Evolutionary conservation across 1,140 invertebrate species (phyloP), one percentile per base, ranked within the genome.

Genomic region (Drosophila parabipectinata): DNA sequence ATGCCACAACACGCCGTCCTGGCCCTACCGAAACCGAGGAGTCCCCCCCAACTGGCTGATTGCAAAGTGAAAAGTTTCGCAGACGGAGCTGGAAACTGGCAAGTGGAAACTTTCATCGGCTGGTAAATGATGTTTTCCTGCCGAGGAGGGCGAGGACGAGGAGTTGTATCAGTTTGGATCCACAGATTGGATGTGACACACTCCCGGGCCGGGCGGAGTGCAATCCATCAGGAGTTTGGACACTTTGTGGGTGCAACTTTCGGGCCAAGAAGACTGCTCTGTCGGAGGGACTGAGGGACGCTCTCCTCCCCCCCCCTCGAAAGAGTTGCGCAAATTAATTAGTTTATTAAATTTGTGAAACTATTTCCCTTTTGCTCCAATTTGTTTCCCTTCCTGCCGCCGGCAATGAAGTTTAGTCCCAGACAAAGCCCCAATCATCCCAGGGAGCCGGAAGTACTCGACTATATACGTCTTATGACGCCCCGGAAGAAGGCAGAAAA

Each of bases 1-100:
- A 81, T 82, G 81, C 74, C 78, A 48, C 73, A 81, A 81, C 77
- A 77, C 74, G 78, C 78, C 60, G 45, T 15, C 15, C 15, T 15
- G 58, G 67, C 45, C 61, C 59, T 58, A 47, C 39, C 12, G n/a
- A 14, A 8, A 1, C 12, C 4, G 4, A 5, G 14, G 5, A 5
- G n/a, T 14, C 4, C 12, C 9, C 12, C 39, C 39, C 14, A 41
- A 15, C 14, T 44, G 41, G 41, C 14, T 44, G 41, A 44, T 64
- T 41, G 28, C 44, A 21, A 47, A 18, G 28, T 63, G 18, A 50
- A 63, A 63, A 67, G 58, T 63, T 63, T 37, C 41, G 18, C 12
- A 18, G 45, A 44, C 18, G 9, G 15, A 9, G 44, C 15, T 18
- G 15, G 15, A 54, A 26, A 58, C 24, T 21, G 30, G n/a, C 37